Conservation (phyloP, 2,797 vertebrate species). For the Pantherophis vulpinus region DNA sequence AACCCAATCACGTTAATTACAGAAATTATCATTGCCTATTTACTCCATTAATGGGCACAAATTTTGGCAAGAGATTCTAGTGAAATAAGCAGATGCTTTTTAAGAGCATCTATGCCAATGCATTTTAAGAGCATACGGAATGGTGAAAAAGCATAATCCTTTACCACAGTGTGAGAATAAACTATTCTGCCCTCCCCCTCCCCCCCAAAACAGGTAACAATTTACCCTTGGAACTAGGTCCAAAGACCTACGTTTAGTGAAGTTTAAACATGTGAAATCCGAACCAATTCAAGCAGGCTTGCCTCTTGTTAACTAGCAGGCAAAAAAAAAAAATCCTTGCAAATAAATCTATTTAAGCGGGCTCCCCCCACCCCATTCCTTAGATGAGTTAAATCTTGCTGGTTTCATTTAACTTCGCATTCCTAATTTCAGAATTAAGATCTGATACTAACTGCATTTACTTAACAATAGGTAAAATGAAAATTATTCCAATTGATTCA, state of each 20-base stretch:
- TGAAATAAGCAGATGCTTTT: not conserved
- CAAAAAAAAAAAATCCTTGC: too few relatives aligned
- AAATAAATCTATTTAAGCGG: not conserved
- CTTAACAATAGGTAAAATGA: not conserved
- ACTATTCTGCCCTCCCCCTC: fast-evolving
- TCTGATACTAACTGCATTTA: not conserved
- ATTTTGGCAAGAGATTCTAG: not conserved
- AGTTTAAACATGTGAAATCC: not conserved
- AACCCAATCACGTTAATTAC: not conserved
- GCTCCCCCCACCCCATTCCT: not conserved
- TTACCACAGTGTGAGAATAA: not conserved
- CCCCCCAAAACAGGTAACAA: not conserved
- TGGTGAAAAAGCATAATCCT: not conserved
- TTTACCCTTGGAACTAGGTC: not conserved
- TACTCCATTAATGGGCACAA: not conserved
- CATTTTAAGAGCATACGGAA: not conserved
- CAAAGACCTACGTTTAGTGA: not conserved
- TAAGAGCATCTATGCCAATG: not conserved
- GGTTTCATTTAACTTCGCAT: not conserved
- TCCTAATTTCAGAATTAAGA: not conserved
- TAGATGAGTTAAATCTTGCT: not conserved
- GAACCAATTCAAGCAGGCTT: not conserved
- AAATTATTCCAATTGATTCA: not conserved
- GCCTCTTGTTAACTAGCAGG: not conserved
- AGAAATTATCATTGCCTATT: not conserved